Percentiles rank a stretch among this genome's conserved stretches.
Evolutionary conservation across 2,797 vertebrate species (phyloP).

Genomic region (Peromyscus attwateri): DNA sequence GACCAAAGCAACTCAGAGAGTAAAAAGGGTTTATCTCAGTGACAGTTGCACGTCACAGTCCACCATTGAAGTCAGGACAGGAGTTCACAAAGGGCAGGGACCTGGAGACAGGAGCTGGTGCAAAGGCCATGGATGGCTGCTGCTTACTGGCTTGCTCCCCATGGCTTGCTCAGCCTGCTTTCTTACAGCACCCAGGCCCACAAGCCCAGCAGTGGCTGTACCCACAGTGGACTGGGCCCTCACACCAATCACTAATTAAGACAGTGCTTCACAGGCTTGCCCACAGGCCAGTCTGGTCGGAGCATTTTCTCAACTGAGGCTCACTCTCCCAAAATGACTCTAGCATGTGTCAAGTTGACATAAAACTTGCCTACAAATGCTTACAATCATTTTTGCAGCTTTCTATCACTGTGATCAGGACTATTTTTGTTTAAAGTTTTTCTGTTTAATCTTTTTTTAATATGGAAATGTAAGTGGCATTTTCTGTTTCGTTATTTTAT

Average conservation of each 20-base stretch:
- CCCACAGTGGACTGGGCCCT: neutral
- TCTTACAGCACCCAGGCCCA: neutral
- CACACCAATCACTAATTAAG: neutral
- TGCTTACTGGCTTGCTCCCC: neutral
- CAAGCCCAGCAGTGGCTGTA: neutral
- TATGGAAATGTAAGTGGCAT: neutral
- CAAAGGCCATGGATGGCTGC: neutral
- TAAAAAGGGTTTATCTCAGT: neutral
- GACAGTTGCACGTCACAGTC: neutral
- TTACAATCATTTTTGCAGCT: neutral
- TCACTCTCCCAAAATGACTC: neutral
- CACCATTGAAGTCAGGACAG: neutral
- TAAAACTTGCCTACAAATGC: neutral
- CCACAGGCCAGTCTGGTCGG: neutral
- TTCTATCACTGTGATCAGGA: neutral
- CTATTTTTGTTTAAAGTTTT: neutral
- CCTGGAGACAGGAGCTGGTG: neutral
- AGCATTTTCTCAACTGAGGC: neutral
- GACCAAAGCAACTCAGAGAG: neutral
- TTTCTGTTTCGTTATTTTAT: neutral
- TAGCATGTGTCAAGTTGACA: neutral
- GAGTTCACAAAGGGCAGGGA: neutral
- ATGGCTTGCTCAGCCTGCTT: neutral
- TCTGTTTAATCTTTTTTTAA: neutral
- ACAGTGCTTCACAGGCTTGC: neutral